Conservation (phyloP, 1,140 invertebrate species). For the Portunus trituberculatus region DNA sequence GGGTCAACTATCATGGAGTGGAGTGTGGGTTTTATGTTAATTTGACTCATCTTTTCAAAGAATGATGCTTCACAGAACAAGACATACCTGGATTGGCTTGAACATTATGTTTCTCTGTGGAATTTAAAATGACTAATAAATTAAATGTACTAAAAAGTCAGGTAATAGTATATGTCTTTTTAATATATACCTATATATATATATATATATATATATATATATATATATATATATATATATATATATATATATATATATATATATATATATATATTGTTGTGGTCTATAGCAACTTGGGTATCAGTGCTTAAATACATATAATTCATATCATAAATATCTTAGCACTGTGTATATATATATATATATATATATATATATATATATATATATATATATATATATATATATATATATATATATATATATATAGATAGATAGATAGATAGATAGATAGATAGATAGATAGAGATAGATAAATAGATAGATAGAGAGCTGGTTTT, state of each 20-base stretch:
- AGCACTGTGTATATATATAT: too few species aligned
- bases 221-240: conserved; percentile 10
- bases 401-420: conserved; percentile 26
- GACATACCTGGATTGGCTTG: conserved; percentile 66
- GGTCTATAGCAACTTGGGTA: too few species aligned
- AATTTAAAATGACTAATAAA: conserved; percentile 45
- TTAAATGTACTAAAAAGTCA: not conserved
- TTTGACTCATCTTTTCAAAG: not conserved
- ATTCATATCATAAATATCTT: too few species aligned
- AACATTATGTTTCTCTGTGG: conserved; percentile 63
- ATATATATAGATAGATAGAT: too few species aligned
- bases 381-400: conserved; percentile 26
- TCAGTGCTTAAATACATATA: too few species aligned
- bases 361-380: not conserved
- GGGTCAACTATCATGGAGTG: not conserved
- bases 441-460: too few species aligned
- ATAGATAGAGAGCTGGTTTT: too few species aligned
- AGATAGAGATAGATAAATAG: too few species aligned
- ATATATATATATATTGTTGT: too few species aligned
- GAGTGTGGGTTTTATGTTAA: not conserved
- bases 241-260: too few species aligned
- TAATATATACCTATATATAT: not conserved
- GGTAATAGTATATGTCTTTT: not conserved
- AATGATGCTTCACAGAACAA: not conserved
- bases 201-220: conserved; percentile 10